A percentile compares a stretch with the other conserved stretches of the same genome.
phyloP scores from a whole-genome alignment of 92 coral and sea anemone species.

The Paramuricea clavata region DNA sequence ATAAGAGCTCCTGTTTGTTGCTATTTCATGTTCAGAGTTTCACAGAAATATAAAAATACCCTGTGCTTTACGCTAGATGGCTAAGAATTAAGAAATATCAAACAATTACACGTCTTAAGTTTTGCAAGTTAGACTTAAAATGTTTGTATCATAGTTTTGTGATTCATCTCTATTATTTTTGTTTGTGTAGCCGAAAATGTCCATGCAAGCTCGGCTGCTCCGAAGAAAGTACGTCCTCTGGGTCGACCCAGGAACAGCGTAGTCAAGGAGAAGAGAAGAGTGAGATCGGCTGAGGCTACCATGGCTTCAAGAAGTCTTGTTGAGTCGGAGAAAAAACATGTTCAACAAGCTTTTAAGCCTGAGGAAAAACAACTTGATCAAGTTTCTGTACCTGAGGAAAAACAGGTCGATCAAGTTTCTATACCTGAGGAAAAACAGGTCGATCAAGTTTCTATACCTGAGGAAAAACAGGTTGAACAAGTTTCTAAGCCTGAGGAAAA shows the following conservation, averaged over 20 bases:
- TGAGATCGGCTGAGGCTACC: slow-evolving; percentile 44
- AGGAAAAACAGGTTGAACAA: background rate
- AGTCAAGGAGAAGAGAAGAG: background rate
- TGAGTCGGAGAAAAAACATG: no score
- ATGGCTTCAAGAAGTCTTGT: slow-evolving; percentile 8
- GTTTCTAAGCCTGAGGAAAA: background rate
- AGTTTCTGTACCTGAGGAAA: background rate
- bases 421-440: background rate
- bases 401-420: slow-evolving; percentile 6
- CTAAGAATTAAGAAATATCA: no score
- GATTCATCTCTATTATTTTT: background rate
- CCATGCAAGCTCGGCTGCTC: slow-evolving; percentile 87
- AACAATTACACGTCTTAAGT: no score
- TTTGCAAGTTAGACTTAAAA: no score
- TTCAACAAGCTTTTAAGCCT: background rate
- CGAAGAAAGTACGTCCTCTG: slow-evolving; percentile 50
- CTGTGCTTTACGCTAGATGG: no score
- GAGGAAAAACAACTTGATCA: background rate
- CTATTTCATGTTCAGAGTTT: no score
- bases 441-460: background rate
- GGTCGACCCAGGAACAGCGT: slow-evolving; percentile 32
- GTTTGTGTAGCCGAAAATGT: slow-evolving; percentile 53
- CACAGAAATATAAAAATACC: no score
- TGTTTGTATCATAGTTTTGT: no score
- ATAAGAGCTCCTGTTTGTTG: no score